Conservation (phyloP, 1,140 invertebrate species). For the Acromyrmex charruanus region DNA sequence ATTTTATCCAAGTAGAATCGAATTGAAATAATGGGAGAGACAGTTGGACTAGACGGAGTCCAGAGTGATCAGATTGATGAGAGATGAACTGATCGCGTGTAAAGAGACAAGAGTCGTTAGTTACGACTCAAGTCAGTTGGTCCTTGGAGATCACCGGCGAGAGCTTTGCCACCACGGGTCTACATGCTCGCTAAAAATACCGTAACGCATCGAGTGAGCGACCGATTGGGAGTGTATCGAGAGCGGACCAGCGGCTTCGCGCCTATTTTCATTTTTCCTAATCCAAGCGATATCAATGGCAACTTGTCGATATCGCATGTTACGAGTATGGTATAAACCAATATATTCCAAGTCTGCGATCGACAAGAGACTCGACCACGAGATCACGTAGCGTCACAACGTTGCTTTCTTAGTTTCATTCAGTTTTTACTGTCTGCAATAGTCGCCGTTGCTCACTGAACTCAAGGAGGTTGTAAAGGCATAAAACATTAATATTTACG, state of each 20-base stretch:
- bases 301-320: not conserved
- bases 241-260: conserved; percentile 34
- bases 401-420: conserved; percentile 32
- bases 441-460: not conserved
- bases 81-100: not conserved
- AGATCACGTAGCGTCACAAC: not conserved
- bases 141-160: conserved; percentile 54
- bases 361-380: not conserved
- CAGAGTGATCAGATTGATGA: not conserved
- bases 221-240: conserved; percentile 52
- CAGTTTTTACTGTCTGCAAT: not conserved
- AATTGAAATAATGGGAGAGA: not conserved
- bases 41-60: too few species aligned
- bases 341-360: not conserved
- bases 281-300: not conserved
- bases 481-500: too few species aligned
- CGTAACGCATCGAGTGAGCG: conserved; percentile 64
- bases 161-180: conserved; percentile 62
- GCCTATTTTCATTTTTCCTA: not conserved
- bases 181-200: conserved; percentile 79
- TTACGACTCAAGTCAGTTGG: conserved; percentile 25
- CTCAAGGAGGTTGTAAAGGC: not conserved
- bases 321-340: not conserved
- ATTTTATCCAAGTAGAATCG: not conserved
- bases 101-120: not conserved